A percentile compares a stretch with the other conserved stretches of the same genome.
Evolutionary conservation across 2,888 invertebrate species (phyloP).

Genomic region (Penaeus monodon): DNA sequence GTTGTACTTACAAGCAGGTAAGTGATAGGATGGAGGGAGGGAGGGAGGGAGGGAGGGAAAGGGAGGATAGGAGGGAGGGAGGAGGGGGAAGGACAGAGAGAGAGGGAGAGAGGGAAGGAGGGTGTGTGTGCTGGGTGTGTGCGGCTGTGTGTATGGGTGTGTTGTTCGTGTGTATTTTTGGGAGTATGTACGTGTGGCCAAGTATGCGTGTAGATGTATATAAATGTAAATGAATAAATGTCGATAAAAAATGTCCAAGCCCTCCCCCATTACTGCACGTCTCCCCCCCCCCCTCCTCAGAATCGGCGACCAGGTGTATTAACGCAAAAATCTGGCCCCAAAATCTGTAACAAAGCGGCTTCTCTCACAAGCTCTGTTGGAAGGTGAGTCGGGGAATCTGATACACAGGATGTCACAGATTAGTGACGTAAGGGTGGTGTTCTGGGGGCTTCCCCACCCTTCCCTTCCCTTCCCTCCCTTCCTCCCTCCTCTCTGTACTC

Average conservation of each 20-base stretch:
- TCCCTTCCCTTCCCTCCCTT: not conserved
- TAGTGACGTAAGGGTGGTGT: constrained; percentile 24
- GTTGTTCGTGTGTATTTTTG: too few relatives aligned
- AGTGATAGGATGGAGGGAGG: not conserved
- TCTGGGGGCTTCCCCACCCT: not conserved
- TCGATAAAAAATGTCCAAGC: too few relatives aligned
- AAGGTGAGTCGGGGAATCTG: constrained; percentile 37
- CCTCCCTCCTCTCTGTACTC: not conserved
- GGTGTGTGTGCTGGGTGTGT: too few relatives aligned
- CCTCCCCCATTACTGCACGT: too few relatives aligned
- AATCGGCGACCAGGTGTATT: too few relatives aligned
- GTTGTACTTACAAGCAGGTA: not conserved
- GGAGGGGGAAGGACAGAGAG: not conserved
- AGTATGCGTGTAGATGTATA: too few relatives aligned
- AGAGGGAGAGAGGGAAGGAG: not conserved
- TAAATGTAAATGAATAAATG: too few relatives aligned
- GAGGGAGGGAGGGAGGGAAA: not conserved
- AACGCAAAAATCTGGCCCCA: too few relatives aligned
- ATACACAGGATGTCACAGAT: constrained; percentile 45
- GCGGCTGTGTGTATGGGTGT: too few relatives aligned
- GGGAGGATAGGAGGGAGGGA: not conserved
- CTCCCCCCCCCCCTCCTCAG: too few relatives aligned
- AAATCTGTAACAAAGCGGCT: too few relatives aligned
- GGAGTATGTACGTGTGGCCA: too few relatives aligned
- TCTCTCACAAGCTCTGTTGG: not conserved